phyloP scores from a whole-genome alignment of 2,113 vertebrate genomes.

The Hippopotamus amphibius region DNA sequence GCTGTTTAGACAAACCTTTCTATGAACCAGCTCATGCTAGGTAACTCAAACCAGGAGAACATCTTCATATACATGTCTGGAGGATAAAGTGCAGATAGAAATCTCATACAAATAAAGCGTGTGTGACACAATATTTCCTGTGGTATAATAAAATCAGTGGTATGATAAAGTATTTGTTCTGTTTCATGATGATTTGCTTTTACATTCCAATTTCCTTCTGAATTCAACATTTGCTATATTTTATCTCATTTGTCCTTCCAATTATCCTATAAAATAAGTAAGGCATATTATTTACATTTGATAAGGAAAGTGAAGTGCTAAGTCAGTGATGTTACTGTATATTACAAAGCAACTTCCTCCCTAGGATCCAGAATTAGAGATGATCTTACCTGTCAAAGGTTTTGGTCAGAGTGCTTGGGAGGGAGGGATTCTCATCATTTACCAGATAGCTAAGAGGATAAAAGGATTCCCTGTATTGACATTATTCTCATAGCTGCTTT shows the following conservation, averaged over 20 bases:
- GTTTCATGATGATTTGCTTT: background rate
- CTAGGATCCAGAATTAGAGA: background rate
- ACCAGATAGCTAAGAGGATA: background rate
- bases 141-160: background rate
- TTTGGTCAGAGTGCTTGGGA: background rate
- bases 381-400: background rate
- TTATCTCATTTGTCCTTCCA: background rate
- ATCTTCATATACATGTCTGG: background rate
- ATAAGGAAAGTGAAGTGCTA: background rate
- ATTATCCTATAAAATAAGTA: constrained; percentile 3
- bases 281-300: background rate
- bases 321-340: background rate
- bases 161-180: background rate
- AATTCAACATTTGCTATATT: background rate
- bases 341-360: background rate
- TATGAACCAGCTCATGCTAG: background rate
- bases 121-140: background rate
- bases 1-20: background rate
- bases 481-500: background rate
- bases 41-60: background rate
- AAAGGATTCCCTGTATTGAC: background rate
- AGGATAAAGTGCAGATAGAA: background rate
- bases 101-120: background rate
- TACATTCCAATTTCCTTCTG: background rate
- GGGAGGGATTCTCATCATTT: background rate